A percentile compares a stretch with the other conserved stretches of the same genome.
phyloP scores from a whole-genome alignment of 2,113 vertebrate genomes.

The Pseudorasbora parva region DNA sequence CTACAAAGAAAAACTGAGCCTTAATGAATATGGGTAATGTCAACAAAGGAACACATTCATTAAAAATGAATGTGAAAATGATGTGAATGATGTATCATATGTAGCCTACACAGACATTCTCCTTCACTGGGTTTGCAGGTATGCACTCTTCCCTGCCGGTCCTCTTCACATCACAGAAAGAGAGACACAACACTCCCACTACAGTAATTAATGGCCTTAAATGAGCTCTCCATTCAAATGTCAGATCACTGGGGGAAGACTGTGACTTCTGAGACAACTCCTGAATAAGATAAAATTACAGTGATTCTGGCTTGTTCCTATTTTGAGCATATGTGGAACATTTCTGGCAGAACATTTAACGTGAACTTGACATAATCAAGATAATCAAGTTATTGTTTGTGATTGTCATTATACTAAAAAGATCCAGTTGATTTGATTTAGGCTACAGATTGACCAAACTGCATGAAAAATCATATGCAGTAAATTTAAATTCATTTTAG shows the following conservation, averaged over 20 bases:
- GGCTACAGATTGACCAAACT: neutral
- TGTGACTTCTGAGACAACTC: conserved; percentile 9
- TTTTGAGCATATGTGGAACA: neutral
- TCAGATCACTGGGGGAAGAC: conserved; percentile 35
- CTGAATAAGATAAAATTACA: neutral
- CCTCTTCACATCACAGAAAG: neutral
- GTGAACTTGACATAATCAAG: neutral
- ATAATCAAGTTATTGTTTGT: neutral
- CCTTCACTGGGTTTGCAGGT: neutral
- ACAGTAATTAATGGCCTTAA: conserved; percentile 21
- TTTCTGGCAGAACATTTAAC: neutral
- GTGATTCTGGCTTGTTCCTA: neutral
- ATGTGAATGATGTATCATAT: neutral
- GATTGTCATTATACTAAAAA: neutral
- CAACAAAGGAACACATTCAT: neutral
- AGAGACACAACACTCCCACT: conserved; percentile 15
- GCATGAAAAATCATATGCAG: neutral
- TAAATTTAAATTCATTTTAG: neutral
- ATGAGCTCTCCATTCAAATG: conserved; percentile 33
- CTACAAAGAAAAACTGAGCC: neutral
- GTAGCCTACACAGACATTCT: neutral
- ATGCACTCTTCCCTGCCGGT: conserved; percentile 6
- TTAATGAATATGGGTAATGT: neutral
- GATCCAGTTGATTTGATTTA: neutral
- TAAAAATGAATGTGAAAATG: neutral